phyloP scores from a whole-genome alignment of 1,140 invertebrate genomes.

The Physella acuta region DNA sequence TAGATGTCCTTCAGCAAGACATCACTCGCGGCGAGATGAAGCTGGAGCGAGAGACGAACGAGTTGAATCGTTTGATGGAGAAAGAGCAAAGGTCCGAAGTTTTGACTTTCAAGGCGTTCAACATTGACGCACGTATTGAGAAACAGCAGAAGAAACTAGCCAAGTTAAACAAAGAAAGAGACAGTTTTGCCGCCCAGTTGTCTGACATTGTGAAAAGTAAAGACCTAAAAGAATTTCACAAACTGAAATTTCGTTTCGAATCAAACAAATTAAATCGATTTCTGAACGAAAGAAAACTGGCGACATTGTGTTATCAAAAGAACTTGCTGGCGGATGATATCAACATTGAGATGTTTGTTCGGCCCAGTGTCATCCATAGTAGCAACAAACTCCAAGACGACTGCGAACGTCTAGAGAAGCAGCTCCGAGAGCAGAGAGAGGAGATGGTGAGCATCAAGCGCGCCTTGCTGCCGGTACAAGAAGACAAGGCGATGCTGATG shows the following conservation, averaged over 20 bases:
- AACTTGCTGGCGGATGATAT: slow-evolving; percentile 40
- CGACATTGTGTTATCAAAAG: slow-evolving; percentile 38
- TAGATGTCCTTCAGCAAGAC: slow-evolving; percentile 37
- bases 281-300: slow-evolving; percentile 41
- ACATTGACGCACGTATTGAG: slow-evolving; percentile 31
- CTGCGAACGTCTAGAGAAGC: slow-evolving; percentile 46
- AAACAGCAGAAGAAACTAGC: slow-evolving; percentile 29
- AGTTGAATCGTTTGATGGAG: slow-evolving; percentile 42
- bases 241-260: slow-evolving; percentile 40
- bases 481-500: slow-evolving; percentile 37
- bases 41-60: slow-evolving; percentile 36
- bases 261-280: slow-evolving; percentile 45
- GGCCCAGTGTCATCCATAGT: slow-evolving; percentile 44
- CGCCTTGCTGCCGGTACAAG: slow-evolving; percentile 45
- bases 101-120: slow-evolving; percentile 37
- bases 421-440: slow-evolving; percentile 37
- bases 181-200: slow-evolving; percentile 32
- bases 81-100: slow-evolving; percentile 41
- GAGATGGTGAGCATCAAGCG: slow-evolving; percentile 41
- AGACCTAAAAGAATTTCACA: slow-evolving; percentile 33
- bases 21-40: slow-evolving; percentile 38
- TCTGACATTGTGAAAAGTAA: slow-evolving; percentile 31
- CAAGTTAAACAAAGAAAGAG: slow-evolving; percentile 37
- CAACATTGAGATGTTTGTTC: slow-evolving; percentile 42
- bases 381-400: slow-evolving; percentile 51